Evolutionary conservation across 2,113 vertebrate species (phyloP), one percentile per base, ranked within the genome.

Genomic region (Tachysurus fulvidraco): DNA sequence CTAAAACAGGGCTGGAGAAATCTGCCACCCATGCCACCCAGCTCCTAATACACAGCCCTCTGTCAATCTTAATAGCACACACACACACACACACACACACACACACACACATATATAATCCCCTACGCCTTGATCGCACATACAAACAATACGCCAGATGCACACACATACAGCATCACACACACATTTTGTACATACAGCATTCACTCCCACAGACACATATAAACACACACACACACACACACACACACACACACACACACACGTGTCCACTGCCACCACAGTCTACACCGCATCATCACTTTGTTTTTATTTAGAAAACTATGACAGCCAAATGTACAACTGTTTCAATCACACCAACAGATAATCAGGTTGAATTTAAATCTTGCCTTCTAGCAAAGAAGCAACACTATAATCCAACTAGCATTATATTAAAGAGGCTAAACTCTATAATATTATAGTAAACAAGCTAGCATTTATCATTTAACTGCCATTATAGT

Each of bases 11-110:
- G 77, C 30, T 67, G 44, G 57, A 65, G 71, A 84, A 85, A 85
- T 85, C 84, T 78, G 84, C 69, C 57, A 85, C 84, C 84, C 71
- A 59, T 78, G 84, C 69, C 57, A 85, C 84, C 84, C 71, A 59
- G 41, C 57, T 62, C 41, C 73, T 85, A 78, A 64, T 84, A 84
- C 67, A 84, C 69, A 84, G 46, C 83, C 73, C 59, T 85, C 73
- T 85, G 84, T 85, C 84, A 77, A 41, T 46, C 84, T 76, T 60
- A 78, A 60, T 64, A 64, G 80, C 54, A 44, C 13, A 65, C 36
- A 64, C 59, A 78, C 28, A 78, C 73, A 78, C 50, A 85, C 73
- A 16, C n/a, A n/a, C n/a, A n/a, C n/a, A n/a, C n/a, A n/a, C n/a
- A n/a, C n/a, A n/a, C n/a, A n/a, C n/a, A n/a, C n/a, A n/a, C n/a